These are phyloP conservation scores for Papilio aristodemus DNA, from an alignment of 1,140 invertebrate genomes.

Conservation along the genomic window DNA sequence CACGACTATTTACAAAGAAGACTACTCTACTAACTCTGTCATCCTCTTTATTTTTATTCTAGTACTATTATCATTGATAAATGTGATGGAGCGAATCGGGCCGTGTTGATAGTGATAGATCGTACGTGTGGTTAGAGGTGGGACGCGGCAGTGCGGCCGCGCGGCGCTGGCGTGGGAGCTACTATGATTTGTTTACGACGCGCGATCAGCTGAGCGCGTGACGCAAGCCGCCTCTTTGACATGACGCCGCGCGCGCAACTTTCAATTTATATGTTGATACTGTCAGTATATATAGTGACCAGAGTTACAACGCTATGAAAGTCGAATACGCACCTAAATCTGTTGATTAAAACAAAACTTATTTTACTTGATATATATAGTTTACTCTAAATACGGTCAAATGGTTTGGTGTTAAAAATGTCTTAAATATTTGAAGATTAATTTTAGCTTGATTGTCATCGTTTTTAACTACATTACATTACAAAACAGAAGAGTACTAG, in stretches of 20 bases:
- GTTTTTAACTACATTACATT: no score
- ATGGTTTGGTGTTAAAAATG: no score
- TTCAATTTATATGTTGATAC: background rate
- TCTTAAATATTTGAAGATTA: no score
- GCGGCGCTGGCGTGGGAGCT: conserved; percentile 61
- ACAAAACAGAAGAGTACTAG: no score
- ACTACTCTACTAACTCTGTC: no score
- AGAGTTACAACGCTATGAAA: background rate
- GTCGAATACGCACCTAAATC: no score
- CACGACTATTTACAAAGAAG: no score
- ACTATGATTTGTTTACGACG: conserved; percentile 75
- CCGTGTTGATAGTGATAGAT: conserved; percentile 3
- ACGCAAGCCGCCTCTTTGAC: conserved; percentile 41
- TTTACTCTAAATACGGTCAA: no score
- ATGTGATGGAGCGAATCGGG: background rate
- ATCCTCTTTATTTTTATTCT: no score
- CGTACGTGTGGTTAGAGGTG: background rate
- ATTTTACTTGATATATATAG: no score
- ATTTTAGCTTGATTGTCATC: no score
- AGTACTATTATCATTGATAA: background rate
- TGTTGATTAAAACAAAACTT: no score
- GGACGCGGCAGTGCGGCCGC: conserved; percentile 27
- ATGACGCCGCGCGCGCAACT: conserved; percentile 36
- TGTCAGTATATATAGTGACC: background rate
- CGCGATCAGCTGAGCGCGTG: conserved; percentile 67